Base-by-base conservation (phyloP, 2,888 invertebrate genomes). In the Thecocarcelia acutangulata region DNA sequence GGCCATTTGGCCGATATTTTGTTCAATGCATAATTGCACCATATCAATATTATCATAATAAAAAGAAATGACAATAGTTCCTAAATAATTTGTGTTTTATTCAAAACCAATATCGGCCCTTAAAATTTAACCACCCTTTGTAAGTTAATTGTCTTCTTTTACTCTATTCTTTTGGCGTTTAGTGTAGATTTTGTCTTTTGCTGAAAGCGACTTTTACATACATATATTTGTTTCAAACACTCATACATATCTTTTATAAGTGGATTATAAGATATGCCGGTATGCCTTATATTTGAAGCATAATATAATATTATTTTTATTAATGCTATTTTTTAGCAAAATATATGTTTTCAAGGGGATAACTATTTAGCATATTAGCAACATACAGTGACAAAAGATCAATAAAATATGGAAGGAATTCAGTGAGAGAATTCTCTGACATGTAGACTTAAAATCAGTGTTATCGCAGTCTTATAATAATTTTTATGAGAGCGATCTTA, bases 121-220 rank as follows among this genome's bases (percentile, higher is more conserved):
- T n/a, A n/a, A n/a, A n/a, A n/a, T n/a, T n/a, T n/a, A n/a, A n/a
- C n/a, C n/a, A n/a, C n/a, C n/a, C n/a, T n/a, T 24, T 66, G 21
- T 9, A 2, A 37, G n/a, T 3, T 19, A 1, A 12, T 50, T 50
- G 24, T 12, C 56, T 28, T 8, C 11, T 15, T 19, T 56, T 28
- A 24, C 56, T 17, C 12, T 37, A 40, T 37, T 74, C 58, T 40
- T 24, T 37, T 74, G 13, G 0, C 0, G 15, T 3, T 17, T 0
- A 28, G 40, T 28, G 24, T 66, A 28, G 15, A 17, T 28, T 58
- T 15, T 46, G 11, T n/a, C n/a, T 21, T 21, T 5, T 50, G 11
- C 19, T 17, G 59, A 44, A 44, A 52, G 63, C 76, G 76, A 69
- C 54, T 48, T n/a, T n/a, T n/a, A n/a, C n/a, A n/a, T 69, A 69